Percentiles rank a stretch among this genome's conserved stretches.
These are phyloP conservation scores for Podilymbus podiceps DNA, from an alignment of 2,113 vertebrate genomes.

Conservation along the genomic window DNA sequence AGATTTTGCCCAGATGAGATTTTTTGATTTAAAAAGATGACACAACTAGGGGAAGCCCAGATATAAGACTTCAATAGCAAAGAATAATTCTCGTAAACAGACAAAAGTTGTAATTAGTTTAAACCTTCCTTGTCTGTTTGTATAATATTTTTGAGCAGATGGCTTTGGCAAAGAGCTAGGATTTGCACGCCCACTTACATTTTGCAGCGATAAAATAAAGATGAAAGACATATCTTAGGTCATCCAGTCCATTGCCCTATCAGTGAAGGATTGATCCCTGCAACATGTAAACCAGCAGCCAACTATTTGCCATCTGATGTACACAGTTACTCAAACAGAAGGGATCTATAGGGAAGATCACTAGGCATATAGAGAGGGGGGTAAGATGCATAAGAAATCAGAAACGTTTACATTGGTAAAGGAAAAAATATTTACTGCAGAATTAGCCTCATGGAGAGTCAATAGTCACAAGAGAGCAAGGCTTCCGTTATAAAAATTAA, in stretches of 20 bases:
- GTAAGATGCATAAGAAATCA: conserved; percentile 47
- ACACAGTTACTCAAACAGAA: conserved; percentile 43
- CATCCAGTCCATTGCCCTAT: conserved; percentile 22
- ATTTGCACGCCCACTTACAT: conserved; percentile 63
- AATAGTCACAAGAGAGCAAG: conserved; percentile 35
- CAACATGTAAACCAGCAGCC: conserved; percentile 49
- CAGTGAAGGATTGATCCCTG: conserved; percentile 46
- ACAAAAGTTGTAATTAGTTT: conserved; percentile 58
- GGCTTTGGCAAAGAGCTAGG: conserved; percentile 60
- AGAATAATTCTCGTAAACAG: conserved; percentile 39
- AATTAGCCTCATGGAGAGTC: conserved; percentile 51
- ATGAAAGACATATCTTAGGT: conserved; percentile 58
- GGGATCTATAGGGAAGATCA: conserved; percentile 55
- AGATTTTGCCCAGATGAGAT: not conserved
- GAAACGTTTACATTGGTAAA: conserved; percentile 52
- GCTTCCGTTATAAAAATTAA: conserved; percentile 23
- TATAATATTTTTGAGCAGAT: conserved; percentile 63
- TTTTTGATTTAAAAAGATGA: not conserved
- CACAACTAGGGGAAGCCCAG: not conserved
- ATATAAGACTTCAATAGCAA: not conserved
- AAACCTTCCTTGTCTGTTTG: conserved; percentile 59
- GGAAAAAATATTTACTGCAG: conserved; percentile 62
- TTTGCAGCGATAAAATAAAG: conserved; percentile 65
- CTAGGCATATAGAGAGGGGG: not conserved
- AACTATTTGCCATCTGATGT: conserved; percentile 53